A percentile compares a stretch with the other conserved stretches of the same genome.
These are phyloP conservation scores for Mallotus villosus DNA, from an alignment of 2,797 vertebrate species.

Conservation along the genomic window DNA sequence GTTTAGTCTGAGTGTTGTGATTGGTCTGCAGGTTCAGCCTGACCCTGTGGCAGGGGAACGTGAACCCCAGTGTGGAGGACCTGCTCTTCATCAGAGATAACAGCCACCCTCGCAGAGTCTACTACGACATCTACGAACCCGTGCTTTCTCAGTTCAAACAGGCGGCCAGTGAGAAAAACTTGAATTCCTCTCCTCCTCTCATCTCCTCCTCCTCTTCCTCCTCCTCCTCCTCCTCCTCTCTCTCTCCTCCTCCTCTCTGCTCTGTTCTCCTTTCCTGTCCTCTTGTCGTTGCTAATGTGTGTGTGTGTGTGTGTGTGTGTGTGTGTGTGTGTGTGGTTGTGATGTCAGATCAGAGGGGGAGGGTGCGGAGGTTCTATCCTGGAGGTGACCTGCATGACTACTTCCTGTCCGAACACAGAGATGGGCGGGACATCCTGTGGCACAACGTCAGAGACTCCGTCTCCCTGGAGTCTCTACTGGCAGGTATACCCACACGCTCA, in stretches of 20 bases:
- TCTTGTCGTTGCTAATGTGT: neutral
- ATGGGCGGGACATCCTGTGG: constrained; percentile 69
- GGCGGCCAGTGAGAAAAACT: constrained; percentile 67
- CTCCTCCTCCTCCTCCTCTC: too few relatives aligned
- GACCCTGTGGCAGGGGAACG: constrained; percentile 80
- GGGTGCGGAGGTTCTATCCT: constrained; percentile 70
- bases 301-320: neutral
- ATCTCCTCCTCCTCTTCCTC: too few relatives aligned
- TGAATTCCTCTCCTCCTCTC: too few relatives aligned
- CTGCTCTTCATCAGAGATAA: constrained; percentile 84
- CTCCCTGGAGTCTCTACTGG: constrained; percentile 49
- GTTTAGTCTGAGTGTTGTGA: neutral
- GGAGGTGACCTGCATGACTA: constrained; percentile 77
- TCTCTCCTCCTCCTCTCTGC: neutral
- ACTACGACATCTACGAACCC: constrained; percentile 86
- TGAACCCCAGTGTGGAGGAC: constrained; percentile 73
- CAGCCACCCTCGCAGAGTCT: constrained; percentile 71
- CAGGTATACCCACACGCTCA: constrained; percentile 48
- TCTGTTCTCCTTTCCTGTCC: neutral
- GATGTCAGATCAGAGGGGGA: constrained; percentile 50
- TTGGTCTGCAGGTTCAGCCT: constrained; percentile 76
- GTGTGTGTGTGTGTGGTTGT: constrained; percentile 5
- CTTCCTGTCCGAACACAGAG: constrained; percentile 54
- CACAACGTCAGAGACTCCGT: constrained; percentile 47
- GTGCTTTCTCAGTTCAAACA: constrained; percentile 79